Percentiles rank a stretch among this genome's conserved stretches.
Evolutionary conservation across 2,888 invertebrate species (phyloP).

Genomic region (Leptarthrus brevirostris): DNA sequence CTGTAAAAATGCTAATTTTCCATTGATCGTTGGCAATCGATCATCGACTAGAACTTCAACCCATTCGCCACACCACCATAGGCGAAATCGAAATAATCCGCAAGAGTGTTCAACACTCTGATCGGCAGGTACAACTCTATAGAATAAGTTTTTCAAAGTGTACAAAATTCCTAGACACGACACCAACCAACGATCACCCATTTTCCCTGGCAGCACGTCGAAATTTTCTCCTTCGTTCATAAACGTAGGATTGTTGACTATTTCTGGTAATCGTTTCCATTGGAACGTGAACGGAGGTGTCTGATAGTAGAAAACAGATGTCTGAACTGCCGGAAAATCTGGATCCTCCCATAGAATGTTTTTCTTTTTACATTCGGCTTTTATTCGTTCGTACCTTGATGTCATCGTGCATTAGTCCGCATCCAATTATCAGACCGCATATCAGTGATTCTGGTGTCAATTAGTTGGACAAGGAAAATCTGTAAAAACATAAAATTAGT

Average conservation of each 20-base stretch:
- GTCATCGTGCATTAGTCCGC: slow-evolving; percentile 59
- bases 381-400: slow-evolving; percentile 80
- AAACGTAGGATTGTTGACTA: slow-evolving; percentile 79
- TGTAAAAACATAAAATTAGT: too few relatives aligned
- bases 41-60: slow-evolving; percentile 90
- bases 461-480: background rate
- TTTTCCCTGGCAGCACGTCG: slow-evolving; percentile 87
- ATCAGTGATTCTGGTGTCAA: slow-evolving; percentile 2
- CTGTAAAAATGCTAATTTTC: slow-evolving; percentile 87
- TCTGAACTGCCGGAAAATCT: slow-evolving; percentile 88
- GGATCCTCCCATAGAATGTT: slow-evolving; percentile 90
- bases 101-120: slow-evolving; percentile 80
- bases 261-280: slow-evolving; percentile 88
- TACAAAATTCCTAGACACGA: slow-evolving; percentile 88
- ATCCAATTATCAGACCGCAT: slow-evolving; percentile 20
- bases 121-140: slow-evolving; percentile 91
- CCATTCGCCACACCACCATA: slow-evolving; percentile 97
- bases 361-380: slow-evolving; percentile 81
- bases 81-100: slow-evolving; percentile 87
- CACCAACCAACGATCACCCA: slow-evolving; percentile 92
- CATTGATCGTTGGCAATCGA: slow-evolving; percentile 87
- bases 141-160: slow-evolving; percentile 87
- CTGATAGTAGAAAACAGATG: slow-evolving; percentile 92
- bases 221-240: slow-evolving; percentile 73
- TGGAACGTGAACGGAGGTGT: slow-evolving; percentile 93